Percentiles rank a stretch among this genome's conserved stretches.
Evolutionary conservation across 1,140 invertebrate species (phyloP).

Genomic region (Hyphantria cunea): DNA sequence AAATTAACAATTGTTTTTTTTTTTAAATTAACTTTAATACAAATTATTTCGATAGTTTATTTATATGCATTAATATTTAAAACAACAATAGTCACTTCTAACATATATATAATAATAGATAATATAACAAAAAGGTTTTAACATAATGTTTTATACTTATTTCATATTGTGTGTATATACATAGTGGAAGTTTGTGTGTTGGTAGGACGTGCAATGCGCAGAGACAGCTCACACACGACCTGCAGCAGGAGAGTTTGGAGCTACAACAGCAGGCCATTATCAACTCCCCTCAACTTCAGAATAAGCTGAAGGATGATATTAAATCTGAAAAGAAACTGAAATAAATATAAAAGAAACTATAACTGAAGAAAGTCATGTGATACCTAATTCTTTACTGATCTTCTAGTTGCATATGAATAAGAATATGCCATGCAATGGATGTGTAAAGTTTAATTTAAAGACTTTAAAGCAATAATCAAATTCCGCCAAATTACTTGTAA

Average conservation of each 20-base stretch:
- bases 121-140: constrained; percentile 41
- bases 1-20: constrained; percentile 29
- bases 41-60: constrained; percentile 16
- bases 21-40: constrained; percentile 23
- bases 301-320: constrained; percentile 59
- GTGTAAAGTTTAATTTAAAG: not conserved
- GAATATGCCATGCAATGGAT: not conserved
- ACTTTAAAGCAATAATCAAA: not conserved
- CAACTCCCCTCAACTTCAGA: constrained; percentile 63
- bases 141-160: constrained; percentile 28
- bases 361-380: not conserved
- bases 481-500: constrained; percentile 9
- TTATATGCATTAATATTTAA: constrained; percentile 32
- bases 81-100: constrained; percentile 49
- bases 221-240: constrained; percentile 65
- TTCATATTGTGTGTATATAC: constrained; percentile 39
- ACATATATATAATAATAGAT: constrained; percentile 49
- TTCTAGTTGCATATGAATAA: no score
- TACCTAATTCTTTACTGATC: no score
- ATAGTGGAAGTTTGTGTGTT: constrained; percentile 42
- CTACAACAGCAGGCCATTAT: constrained; percentile 73
- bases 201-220: constrained; percentile 64
- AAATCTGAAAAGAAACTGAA: constrained; percentile 9
- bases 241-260: constrained; percentile 74
- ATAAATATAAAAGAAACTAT: constrained; percentile 3